A percentile compares a stretch with the other conserved stretches of the same genome.
Evolutionary conservation across 2,797 vertebrate species (phyloP).

Genomic region (Arrhamphus sclerolepis): DNA sequence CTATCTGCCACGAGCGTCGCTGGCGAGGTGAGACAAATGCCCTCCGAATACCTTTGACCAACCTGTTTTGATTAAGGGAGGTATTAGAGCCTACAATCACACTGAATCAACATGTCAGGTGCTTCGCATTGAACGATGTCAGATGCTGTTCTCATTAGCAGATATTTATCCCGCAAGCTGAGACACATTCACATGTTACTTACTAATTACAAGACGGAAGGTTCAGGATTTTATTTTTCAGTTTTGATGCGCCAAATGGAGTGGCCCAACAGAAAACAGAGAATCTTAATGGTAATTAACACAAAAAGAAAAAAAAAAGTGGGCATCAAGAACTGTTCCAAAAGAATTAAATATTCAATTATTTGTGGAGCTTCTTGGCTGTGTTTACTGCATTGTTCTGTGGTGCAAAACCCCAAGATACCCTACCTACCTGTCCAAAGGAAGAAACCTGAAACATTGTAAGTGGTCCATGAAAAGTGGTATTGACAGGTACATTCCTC

Average conservation of each 20-base stretch:
- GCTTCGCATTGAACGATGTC: constrained; percentile 46
- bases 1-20: constrained; percentile 80
- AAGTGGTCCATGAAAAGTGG: constrained; percentile 69
- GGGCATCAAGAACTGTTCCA: no score
- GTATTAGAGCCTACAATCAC: constrained; percentile 70
- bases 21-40: constrained; percentile 81
- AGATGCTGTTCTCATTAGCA: constrained; percentile 56
- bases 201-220: constrained; percentile 27
- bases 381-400: constrained; percentile 15
- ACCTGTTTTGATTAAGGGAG: constrained; percentile 82
- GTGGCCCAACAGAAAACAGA: neutral
- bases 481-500: constrained; percentile 72
- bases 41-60: constrained; percentile 79
- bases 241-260: neutral
- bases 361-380: neutral
- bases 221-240: constrained; percentile 9
- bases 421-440: constrained; percentile 13
- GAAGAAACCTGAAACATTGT: constrained; percentile 43
- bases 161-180: constrained; percentile 39
- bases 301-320: no score
- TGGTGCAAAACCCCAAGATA: neutral
- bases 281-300: no score
- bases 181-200: constrained; percentile 25
- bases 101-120: constrained; percentile 47
- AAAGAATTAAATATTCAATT: no score